Base-by-base conservation (phyloP, 2,113 vertebrate species). In the Bubo scandiacus region DNA sequence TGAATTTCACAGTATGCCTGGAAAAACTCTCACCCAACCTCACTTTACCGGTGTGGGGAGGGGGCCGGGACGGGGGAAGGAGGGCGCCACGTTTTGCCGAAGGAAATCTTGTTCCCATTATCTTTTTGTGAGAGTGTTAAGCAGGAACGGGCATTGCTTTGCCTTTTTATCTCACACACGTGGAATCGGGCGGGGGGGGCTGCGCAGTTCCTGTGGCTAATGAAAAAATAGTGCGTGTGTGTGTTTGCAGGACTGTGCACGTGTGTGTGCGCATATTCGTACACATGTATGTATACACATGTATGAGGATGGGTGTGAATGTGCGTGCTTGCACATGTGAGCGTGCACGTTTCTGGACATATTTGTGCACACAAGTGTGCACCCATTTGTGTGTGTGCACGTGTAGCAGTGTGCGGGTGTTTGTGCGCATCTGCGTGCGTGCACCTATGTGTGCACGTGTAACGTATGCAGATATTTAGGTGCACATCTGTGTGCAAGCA, bases 1-100 rank as follows among this genome's bases (percentile, higher is more conserved):
- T 97, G 97, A 97, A 97, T 97, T 98, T 97, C 97, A 97, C 97
- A 97, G 97, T 75, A 73, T 1, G 95, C 97, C 97, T 97, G 98
- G 96, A 97, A 97, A 97, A 97, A 96, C 96, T 97, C 96, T 97
- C 97, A 94, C 97, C 96, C 82, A 87, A 58, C 94, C 80, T 94
- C 84, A 75, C 79, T 95, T 93, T 95, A 94, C 72, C 72, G 5
- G 86, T 27, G 1, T 3, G 7, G 77, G 83, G 88, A 91, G 90
- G 94, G 91, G 85, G 83, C 68, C 6, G 1, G 47, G 74, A 49
- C 47, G 11, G 73, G 95, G 86, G 70, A 61, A n/a, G 47, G 47
- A 5, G 88, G 84, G 81, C 1, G 29, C 65, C 5, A 13, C 1
- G 1, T 81, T 87, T 90, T 54, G 88, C 91, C 16, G 0, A 80